A percentile compares a stretch with the other conserved stretches of the same genome.
Conservation (phyloP, 30 jellyfish, hydroid and myxozoan species). For the Mastigias papua region DNA sequence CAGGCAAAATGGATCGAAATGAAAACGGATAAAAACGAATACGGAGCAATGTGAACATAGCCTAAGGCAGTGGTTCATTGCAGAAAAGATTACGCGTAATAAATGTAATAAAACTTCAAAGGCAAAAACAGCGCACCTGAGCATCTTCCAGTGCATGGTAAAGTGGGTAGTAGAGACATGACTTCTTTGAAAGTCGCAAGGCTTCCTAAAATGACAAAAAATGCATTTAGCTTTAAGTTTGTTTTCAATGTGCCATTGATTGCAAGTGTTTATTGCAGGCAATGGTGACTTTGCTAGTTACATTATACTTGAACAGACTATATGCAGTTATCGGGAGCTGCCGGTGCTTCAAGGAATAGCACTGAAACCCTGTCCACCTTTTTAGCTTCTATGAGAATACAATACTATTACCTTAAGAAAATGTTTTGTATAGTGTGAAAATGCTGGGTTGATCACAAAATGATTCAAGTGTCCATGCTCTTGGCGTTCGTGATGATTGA, state of each 20-base stretch:
- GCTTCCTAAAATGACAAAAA: slow-evolving; percentile 69
- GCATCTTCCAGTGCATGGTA: slow-evolving; percentile 57
- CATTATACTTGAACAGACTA: no score
- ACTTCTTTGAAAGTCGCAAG: slow-evolving; percentile 76
- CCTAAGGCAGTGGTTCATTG: no score
- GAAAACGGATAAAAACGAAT: no score
- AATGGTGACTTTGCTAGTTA: no score
- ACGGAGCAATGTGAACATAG: no score
- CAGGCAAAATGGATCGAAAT: no score
- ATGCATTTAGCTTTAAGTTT: not conserved
- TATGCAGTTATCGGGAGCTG: no score
- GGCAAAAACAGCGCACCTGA: slow-evolving; percentile 33
- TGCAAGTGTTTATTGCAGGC: no score
- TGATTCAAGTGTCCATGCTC: slow-evolving; percentile 96
- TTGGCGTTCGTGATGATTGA: slow-evolving; percentile 84
- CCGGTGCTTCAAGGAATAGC: no score
- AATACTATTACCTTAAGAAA: slow-evolving; percentile 78
- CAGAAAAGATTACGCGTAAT: no score
- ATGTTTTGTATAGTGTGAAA: slow-evolving; percentile 85
- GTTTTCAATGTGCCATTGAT: no score
- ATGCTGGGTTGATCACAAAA: slow-evolving; percentile 92
- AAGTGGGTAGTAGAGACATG: slow-evolving; percentile 84
- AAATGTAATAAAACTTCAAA: not conserved
- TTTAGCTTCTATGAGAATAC: not conserved
- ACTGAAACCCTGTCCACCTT: not conserved